Base-by-base conservation (phyloP, 2,797 vertebrate species). In the Sebastes dallii region DNA sequence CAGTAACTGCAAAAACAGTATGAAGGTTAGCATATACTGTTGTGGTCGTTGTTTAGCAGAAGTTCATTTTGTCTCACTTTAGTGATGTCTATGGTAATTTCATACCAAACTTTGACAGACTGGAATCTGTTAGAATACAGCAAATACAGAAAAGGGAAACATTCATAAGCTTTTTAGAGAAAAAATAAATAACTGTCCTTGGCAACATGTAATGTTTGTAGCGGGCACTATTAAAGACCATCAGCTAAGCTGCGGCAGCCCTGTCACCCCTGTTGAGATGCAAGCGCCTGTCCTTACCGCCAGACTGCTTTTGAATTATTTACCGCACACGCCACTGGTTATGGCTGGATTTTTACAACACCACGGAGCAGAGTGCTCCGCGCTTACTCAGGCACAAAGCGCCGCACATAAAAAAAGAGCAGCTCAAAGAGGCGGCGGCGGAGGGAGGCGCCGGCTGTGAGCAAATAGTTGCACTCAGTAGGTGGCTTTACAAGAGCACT, bases 231-330 rank as follows among this genome's bases (percentile, higher is more conserved):
- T 89, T 86, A 85, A 84, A 90, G 68, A 77, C 72, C 82, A 73
- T 75, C 75, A 82, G 82, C 87, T 78, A 85, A 93, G 90, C 83
- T 65, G 83, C 74, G 85, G 88, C 89, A 81, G 91, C 86, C 84
- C 82, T 78, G 85, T 91, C 88, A 78, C 86, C 92, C 91, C 91
- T 83, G 89, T 87, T 66, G 89, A 88, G 92, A 91, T 75, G 82
- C 82, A 82, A 88, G 87, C 64, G 65, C 54, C 86, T 66, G 83
- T 92, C 90, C 78, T 85, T 70, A 62, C 83, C 86, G 92, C 89
- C 90, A 93, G 88, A 90, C 89, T 84, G 89, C 87, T 87, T 83
- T 85, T 95, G 89, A 95, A 95, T 95, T 94, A 95, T 95, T 95
- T 90, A 95, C 83, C 70, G 18, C 81, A 76, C 82, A 91, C 70